Percentiles rank a stretch among this genome's conserved stretches.
phyloP scores from a whole-genome alignment of 2,797 vertebrate species.

The Sarcoramphus papa region DNA sequence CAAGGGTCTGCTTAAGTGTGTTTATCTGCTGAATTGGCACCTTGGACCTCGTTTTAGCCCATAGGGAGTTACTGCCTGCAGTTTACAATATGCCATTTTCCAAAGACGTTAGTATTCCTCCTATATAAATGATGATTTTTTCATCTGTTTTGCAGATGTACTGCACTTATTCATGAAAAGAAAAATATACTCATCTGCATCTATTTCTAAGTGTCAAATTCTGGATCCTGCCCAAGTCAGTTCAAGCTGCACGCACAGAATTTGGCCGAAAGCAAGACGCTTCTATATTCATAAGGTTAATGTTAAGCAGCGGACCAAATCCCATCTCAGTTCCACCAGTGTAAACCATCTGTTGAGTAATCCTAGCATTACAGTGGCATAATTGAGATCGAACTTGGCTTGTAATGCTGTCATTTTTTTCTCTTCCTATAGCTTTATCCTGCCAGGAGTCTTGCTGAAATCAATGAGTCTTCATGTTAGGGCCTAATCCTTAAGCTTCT shows the following conservation, averaged over 20 bases:
- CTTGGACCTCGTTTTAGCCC: neutral
- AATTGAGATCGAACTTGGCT: conserved; percentile 6
- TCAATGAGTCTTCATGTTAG: neutral
- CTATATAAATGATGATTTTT: neutral
- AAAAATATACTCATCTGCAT: conserved; percentile 19
- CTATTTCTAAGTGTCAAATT: conserved; percentile 31
- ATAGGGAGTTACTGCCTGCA: neutral
- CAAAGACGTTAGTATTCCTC: neutral
- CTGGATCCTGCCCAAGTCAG: conserved; percentile 5
- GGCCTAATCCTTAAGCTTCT: neutral
- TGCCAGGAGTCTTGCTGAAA: neutral
- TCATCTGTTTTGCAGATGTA: conserved; percentile 9
- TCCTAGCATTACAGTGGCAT: neutral
- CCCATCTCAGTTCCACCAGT: neutral
- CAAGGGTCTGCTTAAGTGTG: neutral
- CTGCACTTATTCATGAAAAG: conserved; percentile 30
- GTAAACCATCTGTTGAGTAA: conserved; percentile 40
- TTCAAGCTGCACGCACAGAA: conserved; percentile 14
- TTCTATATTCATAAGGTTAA: conserved; percentile 38
- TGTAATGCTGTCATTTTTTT: neutral
- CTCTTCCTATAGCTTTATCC: neutral
- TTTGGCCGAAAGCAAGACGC: conserved; percentile 31
- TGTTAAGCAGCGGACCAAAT: conserved; percentile 33
- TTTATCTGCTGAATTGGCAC: neutral
- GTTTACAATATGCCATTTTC: neutral